These are phyloP conservation scores for Paramormyrops kingsleyae DNA, from an alignment of 2,113 vertebrate species.

Conservation along the genomic window DNA sequence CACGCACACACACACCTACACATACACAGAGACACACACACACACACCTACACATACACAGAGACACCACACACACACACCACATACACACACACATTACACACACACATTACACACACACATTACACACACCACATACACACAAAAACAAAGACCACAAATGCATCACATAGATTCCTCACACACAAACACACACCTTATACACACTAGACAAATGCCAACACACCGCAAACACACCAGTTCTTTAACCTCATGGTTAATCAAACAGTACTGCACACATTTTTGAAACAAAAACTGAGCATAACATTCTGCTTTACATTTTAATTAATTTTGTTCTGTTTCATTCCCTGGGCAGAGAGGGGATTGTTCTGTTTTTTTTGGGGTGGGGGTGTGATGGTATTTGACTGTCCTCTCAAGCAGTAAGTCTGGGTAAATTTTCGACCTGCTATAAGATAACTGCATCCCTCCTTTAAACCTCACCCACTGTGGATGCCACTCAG, in stretches of 20 bases:
- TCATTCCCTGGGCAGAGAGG: neutral
- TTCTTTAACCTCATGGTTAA: neutral
- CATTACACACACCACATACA: neutral
- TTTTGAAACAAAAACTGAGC: neutral
- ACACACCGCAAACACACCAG: neutral
- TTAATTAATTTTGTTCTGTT: neutral
- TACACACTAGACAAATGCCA: neutral
- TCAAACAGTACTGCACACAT: neutral
- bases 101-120: neutral
- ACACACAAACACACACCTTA: neutral
- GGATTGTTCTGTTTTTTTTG: neutral
- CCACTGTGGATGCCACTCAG: neutral
- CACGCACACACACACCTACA: neutral
- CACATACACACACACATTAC: neutral
- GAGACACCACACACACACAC: too few species aligned
- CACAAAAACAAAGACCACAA: neutral
- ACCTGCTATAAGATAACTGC: neutral
- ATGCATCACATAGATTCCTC: neutral
- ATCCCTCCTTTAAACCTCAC: neutral
- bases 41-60: neutral
- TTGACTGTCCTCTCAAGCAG: neutral
- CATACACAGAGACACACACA: too few species aligned
- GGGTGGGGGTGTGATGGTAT: neutral
- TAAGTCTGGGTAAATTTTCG: neutral
- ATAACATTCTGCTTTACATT: neutral